phyloP scores from a whole-genome alignment of 2,888 invertebrate species.

The Sisyra nigra region DNA sequence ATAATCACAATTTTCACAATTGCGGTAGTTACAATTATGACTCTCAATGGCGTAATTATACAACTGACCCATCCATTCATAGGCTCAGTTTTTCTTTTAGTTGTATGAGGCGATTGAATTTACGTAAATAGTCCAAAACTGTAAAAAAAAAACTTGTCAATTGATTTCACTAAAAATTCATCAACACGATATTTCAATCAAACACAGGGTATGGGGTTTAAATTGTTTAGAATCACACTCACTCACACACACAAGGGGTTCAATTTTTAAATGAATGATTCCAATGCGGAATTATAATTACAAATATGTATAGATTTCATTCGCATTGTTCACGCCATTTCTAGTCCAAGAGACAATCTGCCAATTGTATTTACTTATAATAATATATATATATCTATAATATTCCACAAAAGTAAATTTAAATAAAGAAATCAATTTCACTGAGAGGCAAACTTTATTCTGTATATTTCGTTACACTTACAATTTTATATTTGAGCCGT shows the following conservation, averaged over 20 bases:
- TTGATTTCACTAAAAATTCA: neutral
- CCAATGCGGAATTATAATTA: neutral
- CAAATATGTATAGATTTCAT: neutral
- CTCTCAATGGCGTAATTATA: too few species aligned
- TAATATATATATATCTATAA: neutral
- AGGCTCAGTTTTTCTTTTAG: too few species aligned
- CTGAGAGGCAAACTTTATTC: constrained; percentile 3
- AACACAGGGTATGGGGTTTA: constrained; percentile 4
- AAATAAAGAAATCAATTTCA: too few species aligned
- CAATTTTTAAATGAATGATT: neutral
- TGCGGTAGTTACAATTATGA: too few species aligned
- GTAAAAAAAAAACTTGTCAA: constrained; percentile 1
- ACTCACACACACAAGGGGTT: neutral
- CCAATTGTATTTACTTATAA: constrained; percentile 7
- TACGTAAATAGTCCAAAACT: too few species aligned
- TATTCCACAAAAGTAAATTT: too few species aligned
- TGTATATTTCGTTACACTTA: constrained; percentile 3
- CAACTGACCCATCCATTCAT: too few species aligned
- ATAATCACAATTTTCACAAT: too few species aligned
- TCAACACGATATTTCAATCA: neutral
- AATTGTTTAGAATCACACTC: neutral
- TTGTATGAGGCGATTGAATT: too few species aligned
- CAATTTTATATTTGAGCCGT: too few species aligned
- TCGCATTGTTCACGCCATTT: constrained; percentile 6
- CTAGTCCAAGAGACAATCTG: constrained; percentile 8